Evolutionary conservation across 2,113 vertebrate species (phyloP).

Genomic region (Dryoscopus gambensis): DNA sequence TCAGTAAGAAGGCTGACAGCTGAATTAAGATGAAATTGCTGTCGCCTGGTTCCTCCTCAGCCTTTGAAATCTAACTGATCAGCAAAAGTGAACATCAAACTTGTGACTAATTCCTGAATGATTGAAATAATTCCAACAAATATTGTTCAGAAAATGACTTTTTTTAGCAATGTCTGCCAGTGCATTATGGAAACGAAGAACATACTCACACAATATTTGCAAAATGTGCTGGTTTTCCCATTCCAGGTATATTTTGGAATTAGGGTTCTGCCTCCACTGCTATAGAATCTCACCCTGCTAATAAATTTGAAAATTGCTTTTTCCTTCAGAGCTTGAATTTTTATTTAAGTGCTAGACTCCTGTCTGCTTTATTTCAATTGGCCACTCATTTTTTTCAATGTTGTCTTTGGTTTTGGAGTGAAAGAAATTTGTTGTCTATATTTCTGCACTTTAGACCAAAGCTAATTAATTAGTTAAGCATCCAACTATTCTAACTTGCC

Average conservation of each 20-base stretch:
- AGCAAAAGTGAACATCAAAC: neutral
- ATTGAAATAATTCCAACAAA: neutral
- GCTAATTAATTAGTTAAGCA: constrained; percentile 1
- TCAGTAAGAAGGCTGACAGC: constrained; percentile 12
- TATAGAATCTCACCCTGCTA: neutral
- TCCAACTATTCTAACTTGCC: neutral
- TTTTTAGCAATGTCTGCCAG: neutral
- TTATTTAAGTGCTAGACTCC: neutral
- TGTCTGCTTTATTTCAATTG: neutral
- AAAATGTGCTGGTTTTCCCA: neutral
- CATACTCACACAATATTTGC: neutral
- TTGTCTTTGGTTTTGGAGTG: neutral
- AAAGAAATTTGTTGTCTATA: neutral
- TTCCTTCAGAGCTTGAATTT: neutral
- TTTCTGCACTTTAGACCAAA: constrained; percentile 24
- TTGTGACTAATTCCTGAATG: neutral
- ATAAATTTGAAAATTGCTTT: neutral
- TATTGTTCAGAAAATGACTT: neutral
- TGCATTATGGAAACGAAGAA: neutral
- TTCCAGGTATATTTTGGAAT: constrained; percentile 59
- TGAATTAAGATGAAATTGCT: neutral
- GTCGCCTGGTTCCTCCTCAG: neutral
- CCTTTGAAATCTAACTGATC: neutral
- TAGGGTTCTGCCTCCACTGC: neutral
- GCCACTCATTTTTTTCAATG: neutral